These are phyloP conservation scores for roundworm (Caenorhabditis elegans) DNA, from an alignment of 1,140 invertebrate genomes.

Conservation along the genomic window DNA sequence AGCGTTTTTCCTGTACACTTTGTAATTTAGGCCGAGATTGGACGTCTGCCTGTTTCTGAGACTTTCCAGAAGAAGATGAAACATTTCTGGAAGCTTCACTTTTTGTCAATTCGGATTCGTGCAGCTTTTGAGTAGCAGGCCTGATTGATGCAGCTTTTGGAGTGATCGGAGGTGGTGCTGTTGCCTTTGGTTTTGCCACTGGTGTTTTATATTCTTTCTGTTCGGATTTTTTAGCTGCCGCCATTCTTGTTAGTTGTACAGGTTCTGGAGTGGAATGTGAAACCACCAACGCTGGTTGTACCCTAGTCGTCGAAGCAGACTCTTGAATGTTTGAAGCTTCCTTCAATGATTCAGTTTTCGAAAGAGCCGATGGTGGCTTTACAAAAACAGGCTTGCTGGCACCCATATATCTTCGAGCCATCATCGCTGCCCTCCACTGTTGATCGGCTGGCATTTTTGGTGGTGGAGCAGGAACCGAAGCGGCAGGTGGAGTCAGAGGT, in stretches of 20 bases:
- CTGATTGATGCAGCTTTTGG: not conserved
- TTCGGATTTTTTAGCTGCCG: not conserved
- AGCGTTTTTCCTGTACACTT: too few species aligned
- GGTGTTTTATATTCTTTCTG: not conserved
- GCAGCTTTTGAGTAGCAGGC: not conserved
- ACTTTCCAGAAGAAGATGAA: too few species aligned
- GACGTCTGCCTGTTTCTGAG: too few species aligned
- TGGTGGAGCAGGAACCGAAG: not conserved
- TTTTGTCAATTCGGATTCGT: too few species aligned
- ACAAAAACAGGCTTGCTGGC: too few species aligned
- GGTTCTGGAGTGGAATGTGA: not conserved
- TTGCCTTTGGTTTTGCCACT: not conserved
- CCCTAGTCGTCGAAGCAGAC: not conserved
- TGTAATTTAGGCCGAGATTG: too few species aligned
- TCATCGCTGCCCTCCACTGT: constrained; percentile 8
- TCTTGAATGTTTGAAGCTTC: not conserved
- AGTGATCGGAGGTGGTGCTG: not conserved
- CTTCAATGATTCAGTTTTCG: too few species aligned
- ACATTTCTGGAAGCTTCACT: too few species aligned
- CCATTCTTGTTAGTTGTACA: not conserved
- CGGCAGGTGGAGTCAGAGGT: not conserved
- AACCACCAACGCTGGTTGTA: too few species aligned
- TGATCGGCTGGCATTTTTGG: not conserved
- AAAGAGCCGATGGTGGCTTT: too few species aligned
- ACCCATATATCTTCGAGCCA: not conserved